Evolutionary conservation across 2,888 invertebrate genomes (phyloP), one percentile per base, ranked within the genome.

Genomic region (Morpho achilles): DNA sequence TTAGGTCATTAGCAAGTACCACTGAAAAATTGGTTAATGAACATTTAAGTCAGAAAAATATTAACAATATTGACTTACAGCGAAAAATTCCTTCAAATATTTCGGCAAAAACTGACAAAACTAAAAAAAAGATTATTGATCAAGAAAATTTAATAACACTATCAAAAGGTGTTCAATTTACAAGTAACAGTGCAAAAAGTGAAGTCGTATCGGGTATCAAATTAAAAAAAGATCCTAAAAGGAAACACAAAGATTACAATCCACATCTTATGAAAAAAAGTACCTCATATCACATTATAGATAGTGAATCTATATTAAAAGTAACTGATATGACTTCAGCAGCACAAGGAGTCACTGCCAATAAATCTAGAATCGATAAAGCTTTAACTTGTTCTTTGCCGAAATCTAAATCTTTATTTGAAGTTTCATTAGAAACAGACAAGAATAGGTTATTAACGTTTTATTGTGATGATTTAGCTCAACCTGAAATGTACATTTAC

Each of bases 271-370:
- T 71, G 51, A 79, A 75, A 59, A 82, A 74, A 67, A 82, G 81
- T 62, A 76, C 78, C 16, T 88, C 89, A 22, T 87, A 84, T 63
- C 75, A 77, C 16, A 68, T 84, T 9, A 86, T 89, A 48, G 84
- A 86, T 0, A 89, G 89, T 60, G 88, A 89, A 72, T 77, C 82
- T 1, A 66, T 89, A 56, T 66, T 89, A 0, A 79, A 71, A 74
- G 82, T 87, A 7, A 88, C 88, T 40, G 84, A 89, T 56, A 85
- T 88, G 84, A 83, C 86, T 7, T 80, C 82, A 39, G 72, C 69
- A 22, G 72, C 69, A 8, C 69, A 72, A 40, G 71, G 69, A 52
- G 55, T 66, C 0, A 64, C 61, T 42, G 62, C 64, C n/a, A 61
- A 56, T 7, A 63, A 59, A 51, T 10, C n/a, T 5, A 52, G 56